Conservation (phyloP, 1,140 invertebrate species). For the Aphelinus certus region DNA sequence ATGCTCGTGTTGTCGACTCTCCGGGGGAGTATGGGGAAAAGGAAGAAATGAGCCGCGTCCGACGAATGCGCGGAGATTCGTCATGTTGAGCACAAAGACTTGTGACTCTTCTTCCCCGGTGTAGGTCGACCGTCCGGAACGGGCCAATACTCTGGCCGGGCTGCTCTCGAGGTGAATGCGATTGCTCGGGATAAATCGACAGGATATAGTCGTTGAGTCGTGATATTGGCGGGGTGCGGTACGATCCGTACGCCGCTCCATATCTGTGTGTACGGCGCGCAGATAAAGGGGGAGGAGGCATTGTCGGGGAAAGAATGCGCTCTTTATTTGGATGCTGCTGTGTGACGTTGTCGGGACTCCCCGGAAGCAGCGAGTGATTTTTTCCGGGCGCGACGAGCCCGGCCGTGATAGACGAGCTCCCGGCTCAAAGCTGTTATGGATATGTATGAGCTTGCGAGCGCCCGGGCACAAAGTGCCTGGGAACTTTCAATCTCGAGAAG, state of each 20-base stretch:
- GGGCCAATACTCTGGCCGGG: too few relatives aligned
- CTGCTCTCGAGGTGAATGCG: conserved; percentile 32
- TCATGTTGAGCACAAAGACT: conserved; percentile 25
- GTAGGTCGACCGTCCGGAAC: too few relatives aligned
- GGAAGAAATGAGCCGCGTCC: conserved; percentile 21
- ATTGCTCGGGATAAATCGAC: conserved; percentile 35
- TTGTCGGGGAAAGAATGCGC: conserved; percentile 6
- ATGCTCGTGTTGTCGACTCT: too few relatives aligned
- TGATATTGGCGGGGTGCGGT: conserved; percentile 25
- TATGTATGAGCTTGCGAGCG: too few relatives aligned
- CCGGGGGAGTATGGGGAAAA: neutral
- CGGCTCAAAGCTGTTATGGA: too few relatives aligned
- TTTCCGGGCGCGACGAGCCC: too few relatives aligned
- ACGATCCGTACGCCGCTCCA: too few relatives aligned
- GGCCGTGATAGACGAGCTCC: too few relatives aligned
- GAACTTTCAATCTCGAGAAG: too few relatives aligned
- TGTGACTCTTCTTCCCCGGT: conserved; percentile 26
- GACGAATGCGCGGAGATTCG: conserved; percentile 11
- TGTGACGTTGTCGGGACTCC: conserved; percentile 4
- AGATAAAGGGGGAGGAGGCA: neutral
- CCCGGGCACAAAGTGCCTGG: too few relatives aligned
- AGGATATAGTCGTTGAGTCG: conserved; percentile 43
- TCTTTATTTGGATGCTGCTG: conserved; percentile 10
- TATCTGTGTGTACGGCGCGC: too few relatives aligned
- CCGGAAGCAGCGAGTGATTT: too few relatives aligned